phyloP scores from a whole-genome alignment of 2,888 invertebrate species.

The Cyclophora albipunctata region DNA sequence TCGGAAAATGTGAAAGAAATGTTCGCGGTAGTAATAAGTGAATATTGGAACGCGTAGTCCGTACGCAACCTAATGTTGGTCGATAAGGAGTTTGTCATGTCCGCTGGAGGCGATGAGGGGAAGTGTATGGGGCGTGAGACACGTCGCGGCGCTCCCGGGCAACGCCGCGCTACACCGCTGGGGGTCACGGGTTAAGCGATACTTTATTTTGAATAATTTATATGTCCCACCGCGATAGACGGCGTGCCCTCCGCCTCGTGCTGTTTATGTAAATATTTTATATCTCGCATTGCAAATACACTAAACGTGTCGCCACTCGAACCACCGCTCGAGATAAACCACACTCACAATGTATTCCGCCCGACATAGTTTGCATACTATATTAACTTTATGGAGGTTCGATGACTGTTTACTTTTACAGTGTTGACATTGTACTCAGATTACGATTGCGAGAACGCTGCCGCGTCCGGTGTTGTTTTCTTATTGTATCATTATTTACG shows the following conservation, averaged over 20 bases:
- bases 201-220: slow-evolving; percentile 77
- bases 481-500: too few relatives aligned
- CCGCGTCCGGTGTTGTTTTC: too few relatives aligned
- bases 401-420: slow-evolving; percentile 4
- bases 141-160: slow-evolving; percentile 23
- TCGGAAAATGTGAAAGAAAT: too few relatives aligned
- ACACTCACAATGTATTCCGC: slow-evolving; percentile 47
- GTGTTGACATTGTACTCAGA: slow-evolving; percentile 17
- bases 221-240: slow-evolving; percentile 71
- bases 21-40: too few relatives aligned
- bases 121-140: slow-evolving; percentile 14
- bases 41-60: too few relatives aligned
- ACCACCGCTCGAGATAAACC: slow-evolving; percentile 55
- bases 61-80: neutral
- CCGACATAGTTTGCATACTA: slow-evolving; percentile 42
- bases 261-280: slow-evolving; percentile 73
- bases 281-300: slow-evolving; percentile 75
- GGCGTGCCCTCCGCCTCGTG: slow-evolving; percentile 70
- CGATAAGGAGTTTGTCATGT: slow-evolving; percentile 11
- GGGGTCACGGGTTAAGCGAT: slow-evolving; percentile 72
- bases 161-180: slow-evolving; percentile 14
- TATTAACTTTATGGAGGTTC: slow-evolving; percentile 25
- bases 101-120: slow-evolving; percentile 16
- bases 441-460: slow-evolving; percentile 6
- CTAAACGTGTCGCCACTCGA: slow-evolving; percentile 68